These are phyloP conservation scores for Petromus typicus DNA, from an alignment of 2,113 vertebrate species.

Conservation along the genomic window DNA sequence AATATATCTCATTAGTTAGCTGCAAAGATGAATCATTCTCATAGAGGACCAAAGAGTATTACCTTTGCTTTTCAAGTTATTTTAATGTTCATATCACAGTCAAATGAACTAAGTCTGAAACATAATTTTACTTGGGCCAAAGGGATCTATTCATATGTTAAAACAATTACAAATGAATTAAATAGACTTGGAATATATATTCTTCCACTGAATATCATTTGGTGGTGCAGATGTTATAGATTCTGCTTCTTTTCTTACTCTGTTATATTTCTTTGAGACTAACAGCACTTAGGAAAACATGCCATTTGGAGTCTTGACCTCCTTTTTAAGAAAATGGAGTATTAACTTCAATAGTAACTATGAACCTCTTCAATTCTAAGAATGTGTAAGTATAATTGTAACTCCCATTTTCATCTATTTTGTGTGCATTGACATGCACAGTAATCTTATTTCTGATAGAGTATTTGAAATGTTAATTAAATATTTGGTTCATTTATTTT, in stretches of 20 bases:
- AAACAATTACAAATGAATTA: slow-evolving; percentile 56
- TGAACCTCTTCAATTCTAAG: background rate
- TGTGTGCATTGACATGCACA: background rate
- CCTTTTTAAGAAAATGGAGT: background rate
- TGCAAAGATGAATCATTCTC: slow-evolving; percentile 55
- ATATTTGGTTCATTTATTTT: slow-evolving; percentile 10
- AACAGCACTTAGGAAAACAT: background rate
- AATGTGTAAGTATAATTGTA: slow-evolving; percentile 59
- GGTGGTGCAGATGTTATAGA: background rate
- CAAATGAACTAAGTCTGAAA: slow-evolving; percentile 45
- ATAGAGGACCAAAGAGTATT: background rate
- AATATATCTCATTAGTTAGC: slow-evolving; percentile 46
- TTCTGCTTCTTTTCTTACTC: background rate
- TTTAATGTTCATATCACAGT: slow-evolving; percentile 36
- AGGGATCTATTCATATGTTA: slow-evolving; percentile 28
- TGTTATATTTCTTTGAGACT: slow-evolving; percentile 9
- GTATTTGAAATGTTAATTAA: slow-evolving; percentile 3
- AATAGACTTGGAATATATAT: background rate
- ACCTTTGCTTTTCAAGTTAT: background rate
- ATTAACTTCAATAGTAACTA: background rate
- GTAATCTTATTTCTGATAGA: background rate
- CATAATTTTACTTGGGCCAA: slow-evolving; percentile 36
- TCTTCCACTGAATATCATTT: background rate
- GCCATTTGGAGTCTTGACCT: background rate
- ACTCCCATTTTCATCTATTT: background rate